phyloP scores from a whole-genome alignment of 2,797 vertebrate species.

The Morelia viridis region DNA sequence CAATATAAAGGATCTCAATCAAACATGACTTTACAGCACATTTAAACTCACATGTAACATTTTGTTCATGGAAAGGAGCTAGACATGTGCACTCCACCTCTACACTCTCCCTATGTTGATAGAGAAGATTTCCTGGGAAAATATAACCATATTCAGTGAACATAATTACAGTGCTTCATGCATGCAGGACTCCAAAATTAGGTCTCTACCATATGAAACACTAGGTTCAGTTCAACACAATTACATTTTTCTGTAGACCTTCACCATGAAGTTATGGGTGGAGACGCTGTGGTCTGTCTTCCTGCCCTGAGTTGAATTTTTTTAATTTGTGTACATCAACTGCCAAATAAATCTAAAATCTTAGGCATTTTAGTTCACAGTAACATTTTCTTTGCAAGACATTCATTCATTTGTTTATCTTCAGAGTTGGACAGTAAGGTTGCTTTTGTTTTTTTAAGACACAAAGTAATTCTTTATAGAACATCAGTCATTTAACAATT shows the following conservation, averaged over 20 bases:
- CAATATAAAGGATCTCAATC: background rate
- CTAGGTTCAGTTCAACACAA: background rate
- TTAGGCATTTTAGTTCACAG: background rate
- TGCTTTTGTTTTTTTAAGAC: background rate
- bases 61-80: too few relatives aligned
- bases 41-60: background rate
- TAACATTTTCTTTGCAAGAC: background rate
- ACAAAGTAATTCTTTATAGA: background rate
- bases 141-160: too few relatives aligned
- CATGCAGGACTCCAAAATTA: background rate
- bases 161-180: too few relatives aligned
- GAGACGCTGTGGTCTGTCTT: background rate
- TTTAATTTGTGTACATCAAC: background rate
- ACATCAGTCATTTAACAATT: background rate
- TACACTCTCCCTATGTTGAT: too few relatives aligned
- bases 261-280: background rate
- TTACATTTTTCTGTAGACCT: background rate
- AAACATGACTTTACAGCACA: background rate
- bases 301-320: background rate
- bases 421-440: background rate
- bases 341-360: background rate
- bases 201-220: too few relatives aligned
- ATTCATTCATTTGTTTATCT: too few relatives aligned
- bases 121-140: too few relatives aligned
- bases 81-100: too few relatives aligned